Evolutionary conservation across 2,797 vertebrate species (phyloP).

Genomic region (Pampus argenteus): DNA sequence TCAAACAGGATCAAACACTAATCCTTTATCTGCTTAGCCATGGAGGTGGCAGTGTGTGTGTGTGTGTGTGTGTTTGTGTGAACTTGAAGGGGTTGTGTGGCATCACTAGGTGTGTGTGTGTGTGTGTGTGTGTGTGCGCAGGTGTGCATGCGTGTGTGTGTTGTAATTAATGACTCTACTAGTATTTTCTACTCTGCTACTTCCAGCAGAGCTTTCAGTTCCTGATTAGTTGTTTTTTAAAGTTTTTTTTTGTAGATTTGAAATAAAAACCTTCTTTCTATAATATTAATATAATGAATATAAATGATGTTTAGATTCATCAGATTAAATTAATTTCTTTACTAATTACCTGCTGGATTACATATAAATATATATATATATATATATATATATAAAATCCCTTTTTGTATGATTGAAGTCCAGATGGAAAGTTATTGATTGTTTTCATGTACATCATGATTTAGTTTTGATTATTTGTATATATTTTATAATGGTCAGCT

Average conservation of each 20-base stretch:
- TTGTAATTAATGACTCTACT: conserved; percentile 70
- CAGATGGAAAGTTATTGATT: neutral
- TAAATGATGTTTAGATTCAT: too few relatives aligned
- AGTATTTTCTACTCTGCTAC: too few relatives aligned
- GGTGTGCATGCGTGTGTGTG: conserved; percentile 22
- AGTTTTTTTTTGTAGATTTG: neutral
- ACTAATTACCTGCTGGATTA: too few relatives aligned
- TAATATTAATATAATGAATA: neutral
- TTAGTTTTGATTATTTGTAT: neutral
- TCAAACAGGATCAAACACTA: conserved; percentile 81
- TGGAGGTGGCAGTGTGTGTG: conserved; percentile 68
- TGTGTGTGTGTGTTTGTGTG: conserved; percentile 7
- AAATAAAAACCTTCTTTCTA: neutral
- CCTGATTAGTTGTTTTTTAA: too few relatives aligned
- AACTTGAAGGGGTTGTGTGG: conserved; percentile 40
- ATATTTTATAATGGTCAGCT: neutral
- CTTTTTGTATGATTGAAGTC: too few relatives aligned
- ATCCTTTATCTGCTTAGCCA: conserved; percentile 81
- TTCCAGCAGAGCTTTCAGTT: too few relatives aligned
- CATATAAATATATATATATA: too few relatives aligned
- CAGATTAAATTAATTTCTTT: too few relatives aligned
- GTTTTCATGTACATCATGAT: neutral
- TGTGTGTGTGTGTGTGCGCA: conserved; percentile 23
- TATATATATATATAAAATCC: too few relatives aligned
- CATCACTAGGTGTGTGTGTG: neutral